Percentiles rank a stretch among this genome's conserved stretches.
Evolutionary conservation across 2,113 vertebrate genomes (phyloP).

Genomic region (Mesembrinibis cayennensis): DNA sequence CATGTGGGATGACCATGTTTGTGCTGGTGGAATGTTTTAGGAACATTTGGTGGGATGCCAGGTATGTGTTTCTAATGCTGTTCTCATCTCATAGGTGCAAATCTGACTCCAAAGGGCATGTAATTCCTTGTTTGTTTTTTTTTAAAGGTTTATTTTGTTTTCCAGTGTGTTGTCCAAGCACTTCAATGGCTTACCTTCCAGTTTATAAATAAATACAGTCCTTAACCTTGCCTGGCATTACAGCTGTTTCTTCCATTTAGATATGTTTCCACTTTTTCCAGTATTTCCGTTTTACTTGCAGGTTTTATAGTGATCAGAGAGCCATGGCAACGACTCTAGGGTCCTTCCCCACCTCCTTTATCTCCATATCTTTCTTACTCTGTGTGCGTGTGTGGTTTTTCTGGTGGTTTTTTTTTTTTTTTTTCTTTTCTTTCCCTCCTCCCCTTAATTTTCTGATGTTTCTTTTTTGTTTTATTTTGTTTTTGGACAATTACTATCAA

Average conservation of each 20-base stretch:
- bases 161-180: background rate
- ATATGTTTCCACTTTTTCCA: background rate
- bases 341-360: background rate
- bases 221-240: background rate
- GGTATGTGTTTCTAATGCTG: background rate
- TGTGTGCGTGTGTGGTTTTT: background rate
- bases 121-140: background rate
- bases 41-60: background rate
- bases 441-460: background rate
- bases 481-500: background rate
- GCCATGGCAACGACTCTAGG: background rate
- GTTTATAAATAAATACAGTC: background rate
- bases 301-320: background rate
- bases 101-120: background rate
- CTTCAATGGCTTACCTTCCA: background rate
- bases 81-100: background rate
- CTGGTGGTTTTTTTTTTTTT: background rate
- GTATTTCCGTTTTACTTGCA: background rate
- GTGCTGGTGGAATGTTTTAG: background rate
- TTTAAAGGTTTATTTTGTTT: conserved; percentile 20
- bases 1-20: background rate
- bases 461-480: background rate
- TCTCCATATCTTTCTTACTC: background rate
- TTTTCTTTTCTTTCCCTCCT: too few relatives aligned
- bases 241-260: background rate